phyloP scores from a whole-genome alignment of 2,113 vertebrate genomes.

The Lampris megalopsis region DNA sequence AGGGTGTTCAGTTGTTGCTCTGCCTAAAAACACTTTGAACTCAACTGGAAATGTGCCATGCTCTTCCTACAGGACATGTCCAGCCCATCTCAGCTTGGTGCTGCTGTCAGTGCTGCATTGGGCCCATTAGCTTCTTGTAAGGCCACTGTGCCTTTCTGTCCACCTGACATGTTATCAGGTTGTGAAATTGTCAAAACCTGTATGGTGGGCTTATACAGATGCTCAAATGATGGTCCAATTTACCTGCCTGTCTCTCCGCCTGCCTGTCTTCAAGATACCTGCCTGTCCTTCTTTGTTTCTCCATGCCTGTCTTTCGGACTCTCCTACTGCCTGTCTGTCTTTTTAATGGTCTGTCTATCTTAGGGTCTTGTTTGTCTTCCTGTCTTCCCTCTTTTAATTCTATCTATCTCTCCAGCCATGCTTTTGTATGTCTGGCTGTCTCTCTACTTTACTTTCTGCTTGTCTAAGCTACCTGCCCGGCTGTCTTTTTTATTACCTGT shows the following conservation, averaged over 20 bases:
- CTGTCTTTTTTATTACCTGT: neutral
- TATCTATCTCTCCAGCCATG: neutral
- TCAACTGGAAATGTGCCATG: slow-evolving; percentile 21
- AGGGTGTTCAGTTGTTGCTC: neutral
- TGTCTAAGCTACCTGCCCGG: neutral
- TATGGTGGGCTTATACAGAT: slow-evolving; percentile 56
- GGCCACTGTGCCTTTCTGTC: slow-evolving; percentile 8
- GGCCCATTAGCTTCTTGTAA: slow-evolving; percentile 28
- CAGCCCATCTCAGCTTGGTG: slow-evolving; percentile 7
- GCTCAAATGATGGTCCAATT: neutral
- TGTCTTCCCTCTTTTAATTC: neutral
- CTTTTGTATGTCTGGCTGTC: neutral
- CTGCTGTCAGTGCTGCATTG: slow-evolving; percentile 2
- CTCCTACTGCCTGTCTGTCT: neutral
- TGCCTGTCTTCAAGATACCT: slow-evolving; percentile 21
- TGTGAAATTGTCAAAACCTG: slow-evolving; percentile 48
- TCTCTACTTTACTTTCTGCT: neutral
- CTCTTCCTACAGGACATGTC: slow-evolving; percentile 24
- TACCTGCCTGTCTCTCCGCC: slow-evolving; percentile 15
- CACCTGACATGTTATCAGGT: slow-evolving; percentile 44
- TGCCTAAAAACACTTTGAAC: neutral
- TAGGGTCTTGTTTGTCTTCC: neutral
- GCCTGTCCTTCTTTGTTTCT: neutral
- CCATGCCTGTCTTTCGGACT: neutral
- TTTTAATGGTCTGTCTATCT: neutral